Conservation (phyloP, 2,113 vertebrate genomes). For the Emydocephalus ijimae region DNA sequence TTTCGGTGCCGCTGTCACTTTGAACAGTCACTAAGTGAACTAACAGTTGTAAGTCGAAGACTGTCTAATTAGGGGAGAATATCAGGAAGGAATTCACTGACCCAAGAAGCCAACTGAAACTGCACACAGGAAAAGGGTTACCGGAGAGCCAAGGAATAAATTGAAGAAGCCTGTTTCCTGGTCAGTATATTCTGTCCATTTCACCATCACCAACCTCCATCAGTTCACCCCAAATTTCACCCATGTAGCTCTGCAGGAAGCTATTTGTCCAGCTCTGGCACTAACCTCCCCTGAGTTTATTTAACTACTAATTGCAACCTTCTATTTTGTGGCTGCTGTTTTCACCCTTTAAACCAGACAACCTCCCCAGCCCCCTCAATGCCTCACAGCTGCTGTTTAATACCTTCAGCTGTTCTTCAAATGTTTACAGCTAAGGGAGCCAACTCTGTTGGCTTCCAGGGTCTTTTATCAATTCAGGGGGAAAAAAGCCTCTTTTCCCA, state of each 20-base stretch:
- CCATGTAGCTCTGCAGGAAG: neutral
- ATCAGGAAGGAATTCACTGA: neutral
- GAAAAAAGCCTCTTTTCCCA: neutral
- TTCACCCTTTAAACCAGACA: neutral
- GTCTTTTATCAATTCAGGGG: neutral
- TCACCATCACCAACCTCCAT: neutral
- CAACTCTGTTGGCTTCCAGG: neutral
- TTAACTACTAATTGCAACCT: neutral
- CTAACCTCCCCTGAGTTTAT: neutral
- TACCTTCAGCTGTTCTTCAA: neutral
- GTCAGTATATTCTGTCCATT: neutral
- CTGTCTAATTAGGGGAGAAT: neutral
- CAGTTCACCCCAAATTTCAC: neutral
- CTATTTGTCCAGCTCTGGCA: neutral
- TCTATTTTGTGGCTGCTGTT: neutral
- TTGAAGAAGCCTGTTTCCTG: neutral
- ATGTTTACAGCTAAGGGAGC: neutral
- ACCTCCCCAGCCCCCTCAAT: neutral
- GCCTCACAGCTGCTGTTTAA: neutral
- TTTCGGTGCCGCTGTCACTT: no score
- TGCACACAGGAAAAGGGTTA: neutral
- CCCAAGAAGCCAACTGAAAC: neutral
- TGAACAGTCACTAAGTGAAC: no score
- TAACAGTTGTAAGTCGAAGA: no score
- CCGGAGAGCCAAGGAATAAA: neutral